Evolutionary conservation across 2,113 vertebrate species (phyloP).

Genomic region (Phasianus colchicus): DNA sequence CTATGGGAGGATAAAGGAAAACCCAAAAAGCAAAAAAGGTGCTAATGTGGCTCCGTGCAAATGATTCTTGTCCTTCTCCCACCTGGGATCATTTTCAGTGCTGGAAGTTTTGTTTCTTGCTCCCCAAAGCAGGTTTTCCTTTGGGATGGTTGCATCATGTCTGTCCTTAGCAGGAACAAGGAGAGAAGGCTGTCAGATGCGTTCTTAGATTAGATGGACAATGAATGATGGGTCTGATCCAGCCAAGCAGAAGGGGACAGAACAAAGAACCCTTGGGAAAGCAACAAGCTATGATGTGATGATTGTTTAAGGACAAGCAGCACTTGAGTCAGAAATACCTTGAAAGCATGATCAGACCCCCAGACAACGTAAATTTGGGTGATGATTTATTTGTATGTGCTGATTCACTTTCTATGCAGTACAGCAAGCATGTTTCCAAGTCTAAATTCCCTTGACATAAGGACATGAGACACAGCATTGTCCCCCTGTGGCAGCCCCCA

Average conservation of each 20-base stretch:
- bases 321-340: slow-evolving; percentile 15
- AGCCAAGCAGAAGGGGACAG: neutral
- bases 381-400: neutral
- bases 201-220: slow-evolving; percentile 34
- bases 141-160: neutral
- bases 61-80: rapidly evolving
- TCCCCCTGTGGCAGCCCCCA: neutral
- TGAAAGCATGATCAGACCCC: neutral
- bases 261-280: slow-evolving; percentile 19
- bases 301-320: neutral
- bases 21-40: neutral
- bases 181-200: slow-evolving; percentile 15
- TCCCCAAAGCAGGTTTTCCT: neutral
- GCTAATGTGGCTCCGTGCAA: neutral
- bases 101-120: neutral
- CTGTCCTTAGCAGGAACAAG: neutral
- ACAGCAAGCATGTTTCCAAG: neutral
- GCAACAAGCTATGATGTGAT: neutral
- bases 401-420: neutral
- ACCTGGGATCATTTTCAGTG: neutral
- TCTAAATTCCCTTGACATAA: neutral
- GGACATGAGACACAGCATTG: rapidly evolving
- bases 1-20: neutral
- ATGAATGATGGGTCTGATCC: slow-evolving; percentile 47
- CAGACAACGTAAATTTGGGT: neutral